phyloP scores from a whole-genome alignment of 1,140 invertebrate genomes.

The Cotesia glomerata region DNA sequence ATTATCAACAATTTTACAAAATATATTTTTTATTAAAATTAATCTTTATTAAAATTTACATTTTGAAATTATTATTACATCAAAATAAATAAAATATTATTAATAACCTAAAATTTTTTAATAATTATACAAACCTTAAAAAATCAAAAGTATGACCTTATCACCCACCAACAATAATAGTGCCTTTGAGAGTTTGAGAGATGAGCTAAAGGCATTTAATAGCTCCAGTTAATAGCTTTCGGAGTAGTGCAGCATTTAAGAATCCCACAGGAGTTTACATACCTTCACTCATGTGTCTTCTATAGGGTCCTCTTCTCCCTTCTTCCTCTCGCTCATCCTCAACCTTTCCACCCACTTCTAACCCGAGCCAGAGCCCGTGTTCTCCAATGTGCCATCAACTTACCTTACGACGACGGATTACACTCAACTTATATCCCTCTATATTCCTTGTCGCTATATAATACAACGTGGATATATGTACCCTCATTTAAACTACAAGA shows the following conservation, averaged over 20 bases:
- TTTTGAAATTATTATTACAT: no score
- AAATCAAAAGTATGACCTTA: no score
- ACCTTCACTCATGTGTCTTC: slow-evolving; percentile 35
- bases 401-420: slow-evolving; percentile 49
- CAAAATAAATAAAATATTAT: no score
- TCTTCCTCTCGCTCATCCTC: slow-evolving; percentile 24
- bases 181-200: not conserved
- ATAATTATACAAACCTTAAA: no score
- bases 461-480: slow-evolving; percentile 2
- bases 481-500: slow-evolving; percentile 15
- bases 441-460: no score
- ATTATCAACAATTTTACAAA: no score
- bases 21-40: no score
- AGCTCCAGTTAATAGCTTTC: slow-evolving; percentile 53
- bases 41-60: no score
- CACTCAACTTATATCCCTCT: slow-evolving; percentile 20
- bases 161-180: not conserved
- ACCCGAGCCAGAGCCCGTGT: slow-evolving; percentile 20
- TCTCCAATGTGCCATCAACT: slow-evolving; percentile 27
- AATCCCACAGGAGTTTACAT: slow-evolving; percentile 52
- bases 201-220: slow-evolving; percentile 48
- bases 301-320: slow-evolving; percentile 23
- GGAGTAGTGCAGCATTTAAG: slow-evolving; percentile 55
- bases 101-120: no score
- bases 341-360: slow-evolving; percentile 28